Evolutionary conservation across 2,797 vertebrate genomes (phyloP), one percentile per base, ranked within the genome.

Genomic region (Tamandua tetradactyla): DNA sequence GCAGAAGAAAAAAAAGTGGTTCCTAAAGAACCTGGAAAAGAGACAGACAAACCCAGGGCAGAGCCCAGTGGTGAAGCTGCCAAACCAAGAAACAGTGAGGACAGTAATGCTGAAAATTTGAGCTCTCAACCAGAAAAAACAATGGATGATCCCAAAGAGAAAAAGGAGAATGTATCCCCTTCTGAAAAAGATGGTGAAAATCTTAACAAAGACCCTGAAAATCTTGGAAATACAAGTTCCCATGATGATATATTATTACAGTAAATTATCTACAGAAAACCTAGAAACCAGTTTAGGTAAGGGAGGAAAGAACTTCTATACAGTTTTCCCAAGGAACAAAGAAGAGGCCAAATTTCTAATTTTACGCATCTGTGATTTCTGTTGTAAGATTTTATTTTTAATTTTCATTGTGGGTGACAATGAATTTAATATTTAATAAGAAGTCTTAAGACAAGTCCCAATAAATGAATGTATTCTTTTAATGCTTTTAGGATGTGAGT

Each of bases 1-100:
- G 78, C 79, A 5, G 98, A 98, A 96, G 98, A 98, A 82, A 98
- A 96, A 76, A 98, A 85, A 40, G 91, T 5, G 25, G 88, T 96
- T 81, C 86, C 94, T 17, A 5, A 55, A 37, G 98, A 98, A 90
- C 69, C 61, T 0, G 86, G 22, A 15, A 98, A 97, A 85, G 97
- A 97, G 66, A 82, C 76, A 12, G 82, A 90, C 13, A 62, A 59
- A 82, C 92, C 78, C 47, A 89, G 95, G 22, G 23, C 75, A 18
- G 97, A 97, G 95, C n/a, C 87, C 76, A 94, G 59, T 89, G 59
- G 79, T 44, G 97, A 97, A 30, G 91, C 90, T 69, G 68, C 91
- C 83, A 89, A 76, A 57, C 93, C 89, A 5, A 85, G 35, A 86
- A 95, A 13, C 42, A 1, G 84, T 23, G 97, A 98, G 85, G 97